phyloP scores from a whole-genome alignment of 2,113 vertebrate species.

The Phrynosoma blainvillii region DNA sequence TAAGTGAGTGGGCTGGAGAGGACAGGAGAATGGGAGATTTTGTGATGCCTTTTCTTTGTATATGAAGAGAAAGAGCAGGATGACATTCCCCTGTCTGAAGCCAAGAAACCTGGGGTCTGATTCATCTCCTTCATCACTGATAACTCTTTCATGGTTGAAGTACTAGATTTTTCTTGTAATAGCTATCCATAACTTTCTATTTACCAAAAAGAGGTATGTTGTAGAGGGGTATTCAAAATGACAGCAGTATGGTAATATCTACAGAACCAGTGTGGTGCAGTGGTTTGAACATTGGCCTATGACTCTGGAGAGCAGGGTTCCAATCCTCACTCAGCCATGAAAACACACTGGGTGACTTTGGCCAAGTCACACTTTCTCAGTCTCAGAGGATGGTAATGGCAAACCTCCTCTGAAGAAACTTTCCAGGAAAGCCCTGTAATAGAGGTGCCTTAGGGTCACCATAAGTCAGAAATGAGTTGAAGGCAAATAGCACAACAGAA shows the following conservation, averaged over 20 bases:
- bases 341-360: no score
- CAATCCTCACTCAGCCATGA: no score
- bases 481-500: neutral
- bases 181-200: neutral
- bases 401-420: no score
- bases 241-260: neutral
- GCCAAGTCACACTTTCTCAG: no score
- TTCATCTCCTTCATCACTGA: neutral
- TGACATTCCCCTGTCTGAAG: neutral
- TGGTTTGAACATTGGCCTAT: no score
- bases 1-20: neutral
- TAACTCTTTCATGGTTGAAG: neutral
- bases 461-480: no score
- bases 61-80: neutral
- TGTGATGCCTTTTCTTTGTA: neutral
- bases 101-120: neutral
- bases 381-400: no score
- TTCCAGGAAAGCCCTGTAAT: no score
- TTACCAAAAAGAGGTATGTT: neutral
- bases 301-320: no score
- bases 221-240: neutral
- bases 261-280: no score
- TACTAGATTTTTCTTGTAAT: no score
- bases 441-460: no score
- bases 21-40: neutral